Conservation (phyloP, 1,140 invertebrate genomes). For the Drosophila seguyi region DNA sequence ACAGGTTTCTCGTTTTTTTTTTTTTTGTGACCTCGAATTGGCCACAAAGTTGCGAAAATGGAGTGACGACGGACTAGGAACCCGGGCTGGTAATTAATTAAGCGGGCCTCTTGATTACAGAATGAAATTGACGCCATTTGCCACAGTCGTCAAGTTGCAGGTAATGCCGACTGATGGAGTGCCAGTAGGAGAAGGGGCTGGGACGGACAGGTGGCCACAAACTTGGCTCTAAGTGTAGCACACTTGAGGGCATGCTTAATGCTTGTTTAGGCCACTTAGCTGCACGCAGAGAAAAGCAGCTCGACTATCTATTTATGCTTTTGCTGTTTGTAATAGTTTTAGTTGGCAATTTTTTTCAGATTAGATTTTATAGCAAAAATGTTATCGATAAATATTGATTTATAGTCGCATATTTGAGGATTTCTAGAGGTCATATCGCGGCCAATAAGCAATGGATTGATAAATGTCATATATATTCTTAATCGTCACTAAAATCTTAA, state of each 20-base stretch:
- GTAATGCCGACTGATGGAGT: slow-evolving; percentile 11
- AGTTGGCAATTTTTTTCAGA: background rate
- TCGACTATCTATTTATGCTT: background rate
- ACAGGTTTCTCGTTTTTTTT: too few species aligned
- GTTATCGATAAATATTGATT: background rate
- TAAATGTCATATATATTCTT: background rate
- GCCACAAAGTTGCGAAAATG: slow-evolving; percentile 1
- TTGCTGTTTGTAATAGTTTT: background rate
- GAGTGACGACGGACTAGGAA: background rate
- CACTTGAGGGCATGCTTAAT: slow-evolving; percentile 68
- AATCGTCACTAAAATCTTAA: background rate
- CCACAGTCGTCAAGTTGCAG: slow-evolving; percentile 28
- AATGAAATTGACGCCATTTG: slow-evolving; percentile 78
- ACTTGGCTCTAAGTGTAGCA: slow-evolving; percentile 48
- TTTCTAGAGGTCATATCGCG: background rate
- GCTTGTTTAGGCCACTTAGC: slow-evolving; percentile 35
- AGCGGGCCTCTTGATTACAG: slow-evolving; percentile 72
- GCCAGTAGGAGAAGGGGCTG: background rate
- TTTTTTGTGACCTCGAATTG: background rate
- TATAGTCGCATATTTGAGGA: background rate
- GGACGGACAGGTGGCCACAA: slow-evolving; percentile 33
- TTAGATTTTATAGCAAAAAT: background rate
- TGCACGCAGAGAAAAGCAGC: background rate
- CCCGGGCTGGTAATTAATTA: slow-evolving; percentile 65
- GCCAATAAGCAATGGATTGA: background rate